These are phyloP conservation scores for Oasisia sp. DNA, from an alignment of 2,888 invertebrate genomes.

Conservation along the genomic window DNA sequence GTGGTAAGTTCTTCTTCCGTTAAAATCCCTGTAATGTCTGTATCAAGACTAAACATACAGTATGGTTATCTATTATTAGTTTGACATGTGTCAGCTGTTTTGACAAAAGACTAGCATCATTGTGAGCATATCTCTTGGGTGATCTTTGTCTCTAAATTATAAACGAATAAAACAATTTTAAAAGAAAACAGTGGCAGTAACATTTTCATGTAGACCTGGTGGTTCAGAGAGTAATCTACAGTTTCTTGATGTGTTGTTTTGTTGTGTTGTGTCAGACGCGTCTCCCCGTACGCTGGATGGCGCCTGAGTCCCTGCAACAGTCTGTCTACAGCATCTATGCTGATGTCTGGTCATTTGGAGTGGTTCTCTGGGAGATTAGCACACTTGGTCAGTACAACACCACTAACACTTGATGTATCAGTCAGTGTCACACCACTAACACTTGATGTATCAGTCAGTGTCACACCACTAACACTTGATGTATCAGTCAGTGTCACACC, in stretches of 20 bases:
- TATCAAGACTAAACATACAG: too few relatives aligned
- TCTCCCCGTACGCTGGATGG: conserved; percentile 90
- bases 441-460: background rate
- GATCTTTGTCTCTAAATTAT: too few relatives aligned
- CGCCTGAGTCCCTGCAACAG: conserved; percentile 92
- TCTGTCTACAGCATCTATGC: conserved; percentile 93
- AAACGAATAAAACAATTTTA: too few relatives aligned
- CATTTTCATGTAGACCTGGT: too few relatives aligned
- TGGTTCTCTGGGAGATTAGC: conserved; percentile 94
- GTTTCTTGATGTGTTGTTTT: background rate
- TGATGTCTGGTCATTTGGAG: conserved; percentile 96
- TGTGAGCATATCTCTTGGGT: too few relatives aligned
- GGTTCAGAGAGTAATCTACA: background rate
- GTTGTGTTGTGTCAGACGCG: conserved; percentile 48
- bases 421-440: background rate
- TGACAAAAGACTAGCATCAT: too few relatives aligned
- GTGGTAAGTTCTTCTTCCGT: too few relatives aligned
- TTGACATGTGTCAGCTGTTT: too few relatives aligned
- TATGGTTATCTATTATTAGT: too few relatives aligned
- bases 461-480: background rate
- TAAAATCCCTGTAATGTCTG: too few relatives aligned
- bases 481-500: background rate
- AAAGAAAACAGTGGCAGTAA: too few relatives aligned
- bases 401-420: too few relatives aligned
- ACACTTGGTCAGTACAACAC: conserved; percentile 73